Evolutionary conservation across 2,113 vertebrate genomes (phyloP), one percentile per base, ranked within the genome.

Genomic region (Seriola rivoliana): DNA sequence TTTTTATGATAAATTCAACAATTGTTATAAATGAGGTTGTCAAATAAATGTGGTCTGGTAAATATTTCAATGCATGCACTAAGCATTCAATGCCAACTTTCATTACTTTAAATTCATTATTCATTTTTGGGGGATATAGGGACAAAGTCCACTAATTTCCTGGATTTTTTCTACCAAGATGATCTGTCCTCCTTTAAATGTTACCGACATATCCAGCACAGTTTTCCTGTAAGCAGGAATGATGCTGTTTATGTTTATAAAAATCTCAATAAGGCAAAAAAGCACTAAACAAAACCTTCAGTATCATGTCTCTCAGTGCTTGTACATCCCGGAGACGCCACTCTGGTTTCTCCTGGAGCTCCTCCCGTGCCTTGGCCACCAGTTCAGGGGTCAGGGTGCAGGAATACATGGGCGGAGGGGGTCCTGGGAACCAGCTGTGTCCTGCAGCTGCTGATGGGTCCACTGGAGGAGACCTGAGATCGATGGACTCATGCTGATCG

Each of bases 321-420:
- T 99, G 98, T 25, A 97, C 97, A 1, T 99, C 98, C 0, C 98
- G 96, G 0, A 99, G 96, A 58, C 98, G 93, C 98, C 98, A 99
- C 32, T 99, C 98, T 0, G 98, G 98, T 82, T 99, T 99, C 92
- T 99, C 98, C 90, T 99, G 98, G 11, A 99, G 96, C 91, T 99
- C 97, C 64, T 99, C 98, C 23, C 97, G 94, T 32, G 98, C 98
- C 85, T 99, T 99, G 89, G 96, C 95, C 82, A 98, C 93, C 79
- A 99, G 96, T 5, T 97, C 97, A 0, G 97, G 96, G 1, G 96
- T 97, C 84, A 99, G 93, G 0, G 95, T 96, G 86, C 98, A 99
- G 67, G 96, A 94, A 4, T 99, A 99, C 78, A 92, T 92, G 42
- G 95, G 95, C 0, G 96, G 95, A 2, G 92, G 95, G 0, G 95